Percentiles rank a stretch among this genome's conserved stretches.
These are phyloP conservation scores for Otocyon megalotis DNA, from an alignment of 2,113 vertebrate species.

Conservation along the genomic window DNA sequence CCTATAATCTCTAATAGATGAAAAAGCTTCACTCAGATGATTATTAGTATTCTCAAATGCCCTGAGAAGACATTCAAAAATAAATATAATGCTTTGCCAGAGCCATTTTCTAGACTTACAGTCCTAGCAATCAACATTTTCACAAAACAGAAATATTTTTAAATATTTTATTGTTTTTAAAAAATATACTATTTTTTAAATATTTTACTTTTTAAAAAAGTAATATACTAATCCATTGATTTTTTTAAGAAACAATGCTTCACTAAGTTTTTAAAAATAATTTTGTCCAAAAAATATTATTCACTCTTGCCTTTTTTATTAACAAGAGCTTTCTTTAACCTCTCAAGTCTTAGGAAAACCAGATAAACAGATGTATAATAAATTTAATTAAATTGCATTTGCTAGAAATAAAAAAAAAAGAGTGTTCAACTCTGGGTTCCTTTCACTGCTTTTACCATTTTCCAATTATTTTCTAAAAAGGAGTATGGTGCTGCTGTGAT, in stretches of 20 bases:
- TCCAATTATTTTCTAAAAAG: background rate
- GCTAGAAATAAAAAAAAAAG: background rate
- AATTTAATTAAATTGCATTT: conserved; percentile 25
- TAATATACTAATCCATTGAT: background rate
- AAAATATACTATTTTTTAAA: no score
- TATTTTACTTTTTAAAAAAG: background rate
- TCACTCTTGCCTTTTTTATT: background rate
- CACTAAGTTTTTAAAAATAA: background rate
- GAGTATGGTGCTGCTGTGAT: background rate
- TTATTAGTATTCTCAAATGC: background rate
- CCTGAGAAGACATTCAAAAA: background rate
- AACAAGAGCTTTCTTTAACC: background rate
- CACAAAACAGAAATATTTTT: background rate
- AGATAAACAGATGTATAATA: background rate
- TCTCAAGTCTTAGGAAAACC: background rate
- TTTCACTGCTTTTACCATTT: background rate
- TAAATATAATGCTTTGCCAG: background rate
- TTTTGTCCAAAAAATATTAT: background rate
- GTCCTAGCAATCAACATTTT: background rate
- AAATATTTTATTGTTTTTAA: no score
- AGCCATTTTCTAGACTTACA: background rate
- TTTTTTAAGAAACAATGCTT: background rate
- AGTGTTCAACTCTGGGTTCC: background rate
- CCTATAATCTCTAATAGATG: background rate
- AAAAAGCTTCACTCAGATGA: background rate